Evolutionary conservation across 2,888 invertebrate genomes (phyloP), one percentile per base, ranked within the genome.

Genomic region (Scaptomyza parva): DNA sequence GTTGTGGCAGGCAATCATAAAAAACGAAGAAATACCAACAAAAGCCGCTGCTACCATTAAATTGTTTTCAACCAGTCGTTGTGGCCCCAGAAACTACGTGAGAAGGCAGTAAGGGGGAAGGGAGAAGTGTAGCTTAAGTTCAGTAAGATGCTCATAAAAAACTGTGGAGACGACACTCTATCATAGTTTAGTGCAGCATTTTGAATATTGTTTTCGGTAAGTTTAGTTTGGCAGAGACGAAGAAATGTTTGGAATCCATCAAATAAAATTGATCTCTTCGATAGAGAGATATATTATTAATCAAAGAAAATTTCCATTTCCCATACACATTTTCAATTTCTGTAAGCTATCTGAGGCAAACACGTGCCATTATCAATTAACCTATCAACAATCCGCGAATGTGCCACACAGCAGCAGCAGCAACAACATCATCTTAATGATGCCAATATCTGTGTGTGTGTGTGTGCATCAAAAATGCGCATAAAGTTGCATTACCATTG

Each of bases 1-100:
- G 68, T 88, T 84, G 88, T 87, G 87, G 88, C 85, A 81, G 76
- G 88, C 85, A 88, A 88, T 88, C 82, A 82, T 82, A 82, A 82
- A 82, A 82, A 87, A 83, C 86, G 61, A 73, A 62, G 78, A 64
- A 85, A 85, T 67, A 73, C 76, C 73, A 79, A 85, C 79, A 82
- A 72, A 78, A 85, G 79, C 84, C 67, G 72, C 55, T 48, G 39
- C 64, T 58, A 70, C 61, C 58, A 47, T 54, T 50, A 62, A 57
- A 71, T 78, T 57, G 53, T 18, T 45, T 68, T n/a, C 54, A 41
- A 17, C 51, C 54, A 67, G 20, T 33, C 26, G 24, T 17, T 17
- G 28, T n/a, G n/a, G n/a, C n/a, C 8, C n/a, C 41, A 30, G 50
- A 51, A 40, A n/a, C 28, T 9, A 28, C 37, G 18, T 2, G 14